phyloP scores from a whole-genome alignment of 92 coral and sea anemone genomes.

The Palythoa grandiflora region DNA sequence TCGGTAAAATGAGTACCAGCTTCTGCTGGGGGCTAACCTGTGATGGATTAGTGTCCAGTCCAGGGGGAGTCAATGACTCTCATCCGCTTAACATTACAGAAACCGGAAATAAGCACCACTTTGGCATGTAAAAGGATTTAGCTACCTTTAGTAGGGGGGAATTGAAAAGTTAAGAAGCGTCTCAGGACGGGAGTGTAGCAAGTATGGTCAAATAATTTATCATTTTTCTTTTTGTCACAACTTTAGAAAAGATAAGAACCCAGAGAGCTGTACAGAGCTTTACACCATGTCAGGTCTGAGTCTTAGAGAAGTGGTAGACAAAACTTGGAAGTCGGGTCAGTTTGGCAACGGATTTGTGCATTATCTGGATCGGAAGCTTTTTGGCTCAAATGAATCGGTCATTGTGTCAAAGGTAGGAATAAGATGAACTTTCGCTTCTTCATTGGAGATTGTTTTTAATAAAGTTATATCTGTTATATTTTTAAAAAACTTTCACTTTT shows the following conservation, averaged over 20 bases:
- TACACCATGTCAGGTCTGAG: constrained; percentile 88
- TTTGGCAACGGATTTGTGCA: constrained; percentile 82
- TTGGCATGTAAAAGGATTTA: too few relatives aligned
- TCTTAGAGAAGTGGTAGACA: constrained; percentile 82
- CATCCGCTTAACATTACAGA: too few relatives aligned
- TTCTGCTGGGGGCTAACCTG: too few relatives aligned
- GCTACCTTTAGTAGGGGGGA: too few relatives aligned
- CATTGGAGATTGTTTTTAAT: too few relatives aligned
- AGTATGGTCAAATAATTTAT: not conserved
- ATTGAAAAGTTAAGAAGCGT: too few relatives aligned
- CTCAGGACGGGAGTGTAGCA: not conserved
- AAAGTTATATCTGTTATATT: too few relatives aligned
- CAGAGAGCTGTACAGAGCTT: constrained; percentile 72
- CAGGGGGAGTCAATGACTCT: too few relatives aligned
- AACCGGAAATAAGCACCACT: too few relatives aligned
- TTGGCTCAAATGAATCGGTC: constrained; percentile 85
- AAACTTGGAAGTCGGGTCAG: constrained; percentile 74
- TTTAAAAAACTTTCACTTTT: not conserved
- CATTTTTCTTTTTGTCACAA: not conserved
- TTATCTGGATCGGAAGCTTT: constrained; percentile 80
- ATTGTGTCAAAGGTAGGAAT: constrained; percentile 77
- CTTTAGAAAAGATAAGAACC: constrained; percentile 23
- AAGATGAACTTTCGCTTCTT: not conserved
- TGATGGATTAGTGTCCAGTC: too few relatives aligned
- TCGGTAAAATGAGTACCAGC: too few relatives aligned